Percentiles rank a stretch among this genome's conserved stretches.
phyloP scores from a whole-genome alignment of 2,797 vertebrate species.

The Thalassophryne amazonica region DNA sequence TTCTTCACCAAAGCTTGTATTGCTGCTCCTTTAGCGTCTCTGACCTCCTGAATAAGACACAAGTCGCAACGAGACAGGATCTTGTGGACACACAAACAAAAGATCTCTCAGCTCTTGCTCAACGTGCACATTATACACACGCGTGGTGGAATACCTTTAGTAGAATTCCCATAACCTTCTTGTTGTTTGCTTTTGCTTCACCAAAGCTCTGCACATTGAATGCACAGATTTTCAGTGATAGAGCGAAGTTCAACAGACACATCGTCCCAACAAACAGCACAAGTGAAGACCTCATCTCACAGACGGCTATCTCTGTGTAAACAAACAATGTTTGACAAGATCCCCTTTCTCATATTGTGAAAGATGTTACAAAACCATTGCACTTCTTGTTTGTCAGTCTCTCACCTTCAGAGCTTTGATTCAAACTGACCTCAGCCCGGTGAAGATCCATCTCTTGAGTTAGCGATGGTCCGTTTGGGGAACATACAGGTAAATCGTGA shows the following conservation, averaged over 20 bases:
- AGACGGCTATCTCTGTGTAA: conserved; percentile 11
- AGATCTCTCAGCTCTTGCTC: not conserved
- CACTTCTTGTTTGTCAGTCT: not conserved
- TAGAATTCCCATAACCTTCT: conserved; percentile 76
- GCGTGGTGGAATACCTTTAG: conserved; percentile 67
- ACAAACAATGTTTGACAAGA: conserved; percentile 22
- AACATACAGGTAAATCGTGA: conserved; percentile 67
- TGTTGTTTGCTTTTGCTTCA: conserved; percentile 79
- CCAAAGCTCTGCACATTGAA: conserved; percentile 84
- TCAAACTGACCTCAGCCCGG: conserved; percentile 28
- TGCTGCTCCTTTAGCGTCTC: conserved; percentile 79
- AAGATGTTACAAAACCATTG: conserved; percentile 6
- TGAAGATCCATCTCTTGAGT: conserved; percentile 52
- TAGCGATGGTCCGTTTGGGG: conserved; percentile 42
- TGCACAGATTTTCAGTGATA: conserved; percentile 79
- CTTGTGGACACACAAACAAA: conserved; percentile 53
- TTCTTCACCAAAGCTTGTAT: conserved; percentile 68
- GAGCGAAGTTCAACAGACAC: conserved; percentile 32
- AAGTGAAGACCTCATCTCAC: conserved; percentile 59
- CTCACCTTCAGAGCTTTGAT: conserved; percentile 51
- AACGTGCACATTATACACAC: not conserved
- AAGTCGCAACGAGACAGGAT: conserved; percentile 83
- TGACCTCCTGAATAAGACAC: conserved; percentile 82
- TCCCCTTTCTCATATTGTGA: conserved; percentile 23
- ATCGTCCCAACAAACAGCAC: conserved; percentile 58